These are phyloP conservation scores for Malurus alboscapulatus DNA, from an alignment of 2,113 vertebrate genomes.

Conservation along the genomic window DNA sequence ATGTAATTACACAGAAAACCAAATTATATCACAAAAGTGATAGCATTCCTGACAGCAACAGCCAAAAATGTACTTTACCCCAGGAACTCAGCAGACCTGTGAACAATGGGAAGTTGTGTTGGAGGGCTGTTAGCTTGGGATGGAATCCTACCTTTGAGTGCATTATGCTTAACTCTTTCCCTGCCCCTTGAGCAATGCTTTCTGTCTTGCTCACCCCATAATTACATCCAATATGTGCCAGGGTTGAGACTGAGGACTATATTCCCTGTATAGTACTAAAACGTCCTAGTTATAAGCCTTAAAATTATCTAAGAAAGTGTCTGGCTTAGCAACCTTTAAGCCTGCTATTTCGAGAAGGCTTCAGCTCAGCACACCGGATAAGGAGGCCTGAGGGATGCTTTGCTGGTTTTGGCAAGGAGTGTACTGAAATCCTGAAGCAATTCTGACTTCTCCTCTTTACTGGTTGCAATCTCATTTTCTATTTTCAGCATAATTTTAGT, in stretches of 20 bases:
- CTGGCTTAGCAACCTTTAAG: conserved; percentile 15
- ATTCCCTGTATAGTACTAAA: background rate
- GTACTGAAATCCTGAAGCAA: background rate
- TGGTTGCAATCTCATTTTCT: conserved; percentile 2
- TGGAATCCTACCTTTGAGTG: conserved; percentile 1
- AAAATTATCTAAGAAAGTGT: background rate
- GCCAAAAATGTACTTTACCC: conserved; percentile 45
- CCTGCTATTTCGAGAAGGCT: conserved; percentile 9
- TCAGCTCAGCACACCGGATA: background rate
- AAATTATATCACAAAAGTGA: conserved; percentile 41
- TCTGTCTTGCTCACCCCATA: background rate
- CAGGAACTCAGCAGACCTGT: background rate
- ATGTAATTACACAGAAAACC: conserved; percentile 49
- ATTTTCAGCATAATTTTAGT: background rate
- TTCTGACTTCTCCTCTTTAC: conserved; percentile 9
- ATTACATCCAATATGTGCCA: background rate
- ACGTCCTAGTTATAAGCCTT: background rate
- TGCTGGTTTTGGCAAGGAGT: conserved; percentile 30
- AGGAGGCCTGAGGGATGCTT: conserved; percentile 17
- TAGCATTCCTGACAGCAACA: conserved; percentile 45
- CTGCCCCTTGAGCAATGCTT: background rate
- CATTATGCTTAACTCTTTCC: conserved; percentile 43
- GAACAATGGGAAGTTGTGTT: conserved; percentile 50
- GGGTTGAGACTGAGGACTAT: background rate
- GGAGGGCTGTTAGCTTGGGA: background rate